Percentiles rank a stretch among this genome's conserved stretches.
Evolutionary conservation across 2,113 vertebrate species (phyloP).

Genomic region (Nansenia antarctica): DNA sequence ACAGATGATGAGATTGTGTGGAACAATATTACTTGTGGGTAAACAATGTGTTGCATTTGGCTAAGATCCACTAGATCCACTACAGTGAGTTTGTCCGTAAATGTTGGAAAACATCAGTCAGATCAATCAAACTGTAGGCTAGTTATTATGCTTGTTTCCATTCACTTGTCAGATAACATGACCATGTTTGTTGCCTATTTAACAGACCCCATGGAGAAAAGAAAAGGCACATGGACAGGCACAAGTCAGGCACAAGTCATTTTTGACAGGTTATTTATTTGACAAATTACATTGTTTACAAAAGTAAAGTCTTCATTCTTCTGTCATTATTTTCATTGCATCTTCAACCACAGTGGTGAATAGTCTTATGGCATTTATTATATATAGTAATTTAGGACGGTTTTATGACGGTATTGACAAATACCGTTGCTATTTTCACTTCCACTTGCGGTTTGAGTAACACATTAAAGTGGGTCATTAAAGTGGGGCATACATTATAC

Average conservation of each 20-base stretch:
- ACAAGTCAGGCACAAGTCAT: too few species aligned
- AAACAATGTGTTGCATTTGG: not conserved
- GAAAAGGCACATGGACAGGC: too few species aligned
- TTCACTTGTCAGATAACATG: too few species aligned
- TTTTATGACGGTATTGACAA: too few species aligned
- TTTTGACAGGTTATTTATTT: too few species aligned
- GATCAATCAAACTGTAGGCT: slow-evolving; percentile 15
- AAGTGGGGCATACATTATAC: too few species aligned
- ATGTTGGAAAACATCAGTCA: not conserved
- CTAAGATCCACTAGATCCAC: not conserved
- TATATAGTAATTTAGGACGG: too few species aligned
- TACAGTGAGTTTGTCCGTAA: not conserved
- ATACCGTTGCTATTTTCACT: not conserved
- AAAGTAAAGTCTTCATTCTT: not conserved
- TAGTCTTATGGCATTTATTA: not conserved
- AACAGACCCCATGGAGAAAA: too few species aligned
- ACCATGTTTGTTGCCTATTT: too few species aligned
- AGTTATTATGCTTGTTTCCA: too few species aligned
- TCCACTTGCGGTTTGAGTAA: not conserved
- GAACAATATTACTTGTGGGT: not conserved
- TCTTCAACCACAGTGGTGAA: slow-evolving; percentile 22
- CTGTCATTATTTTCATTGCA: not conserved
- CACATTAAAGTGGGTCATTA: not conserved
- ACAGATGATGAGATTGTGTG: not conserved
- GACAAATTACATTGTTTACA: too few species aligned